phyloP scores from a whole-genome alignment of 1,140 invertebrate species.

The Nomia melanderi region DNA sequence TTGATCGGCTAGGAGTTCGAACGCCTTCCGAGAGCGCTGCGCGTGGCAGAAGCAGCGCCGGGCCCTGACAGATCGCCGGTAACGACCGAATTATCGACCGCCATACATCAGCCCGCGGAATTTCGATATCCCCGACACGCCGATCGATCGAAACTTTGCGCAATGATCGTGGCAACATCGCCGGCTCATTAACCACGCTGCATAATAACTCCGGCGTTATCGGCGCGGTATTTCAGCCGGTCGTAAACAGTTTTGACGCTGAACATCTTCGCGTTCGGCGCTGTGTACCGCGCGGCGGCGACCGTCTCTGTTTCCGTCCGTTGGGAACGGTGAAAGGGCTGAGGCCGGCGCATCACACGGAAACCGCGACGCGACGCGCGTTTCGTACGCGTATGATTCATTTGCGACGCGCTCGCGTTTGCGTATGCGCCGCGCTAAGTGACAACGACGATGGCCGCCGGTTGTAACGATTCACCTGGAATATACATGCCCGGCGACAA shows the following conservation, averaged over 20 bases:
- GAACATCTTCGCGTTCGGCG: not conserved
- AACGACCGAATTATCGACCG: slow-evolving; percentile 29
- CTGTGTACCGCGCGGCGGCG: not conserved
- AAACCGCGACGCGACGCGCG: too few species aligned
- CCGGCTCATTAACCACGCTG: slow-evolving; percentile 2
- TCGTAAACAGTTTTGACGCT: not conserved
- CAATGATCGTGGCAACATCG: slow-evolving; percentile 27
- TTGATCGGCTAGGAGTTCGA: not conserved
- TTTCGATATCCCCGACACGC: slow-evolving; percentile 20
- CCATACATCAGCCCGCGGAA: slow-evolving; percentile 28
- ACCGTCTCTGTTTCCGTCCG: too few species aligned
- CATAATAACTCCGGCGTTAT: slow-evolving; percentile 4
- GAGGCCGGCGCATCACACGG: not conserved
- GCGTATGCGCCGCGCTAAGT: slow-evolving; percentile 22
- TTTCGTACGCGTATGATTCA: slow-evolving; percentile 55
- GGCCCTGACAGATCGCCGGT: not conserved
- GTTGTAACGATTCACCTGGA: slow-evolving; percentile 45
- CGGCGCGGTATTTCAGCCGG: not conserved
- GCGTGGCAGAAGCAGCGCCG: not conserved
- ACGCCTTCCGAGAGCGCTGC: not conserved
- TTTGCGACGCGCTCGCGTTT: slow-evolving; percentile 40
- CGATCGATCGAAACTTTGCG: slow-evolving; percentile 11
- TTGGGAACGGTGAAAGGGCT: too few species aligned
- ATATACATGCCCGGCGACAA: slow-evolving; percentile 41
- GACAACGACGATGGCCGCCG: slow-evolving; percentile 46